These are phyloP conservation scores for Vanessa atalanta DNA, from an alignment of 1,140 invertebrate genomes.

Conservation along the genomic window DNA sequence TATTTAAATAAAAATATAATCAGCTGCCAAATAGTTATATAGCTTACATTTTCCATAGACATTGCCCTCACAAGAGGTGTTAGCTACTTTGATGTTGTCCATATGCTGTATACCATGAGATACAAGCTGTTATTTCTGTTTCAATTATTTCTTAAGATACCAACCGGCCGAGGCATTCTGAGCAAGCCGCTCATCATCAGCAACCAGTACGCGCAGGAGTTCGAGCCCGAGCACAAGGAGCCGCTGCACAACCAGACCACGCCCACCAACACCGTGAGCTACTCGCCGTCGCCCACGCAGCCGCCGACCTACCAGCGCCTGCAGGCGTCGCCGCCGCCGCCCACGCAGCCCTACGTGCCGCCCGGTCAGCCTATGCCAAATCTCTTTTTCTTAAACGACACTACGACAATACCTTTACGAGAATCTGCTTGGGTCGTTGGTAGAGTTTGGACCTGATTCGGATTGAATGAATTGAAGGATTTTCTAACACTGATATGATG, in stretches of 20 bases:
- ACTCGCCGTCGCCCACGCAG: constrained; percentile 54
- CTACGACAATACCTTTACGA: too few relatives aligned
- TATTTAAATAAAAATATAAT: too few relatives aligned
- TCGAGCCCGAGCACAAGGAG: constrained; percentile 70
- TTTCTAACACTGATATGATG: too few relatives aligned
- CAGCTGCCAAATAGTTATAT: too few relatives aligned
- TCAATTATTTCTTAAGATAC: constrained; percentile 50
- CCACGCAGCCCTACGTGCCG: constrained; percentile 66
- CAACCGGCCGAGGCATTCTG: constrained; percentile 62
- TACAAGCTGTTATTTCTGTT: background rate
- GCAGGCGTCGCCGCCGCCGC: constrained; percentile 63
- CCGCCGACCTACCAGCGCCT: constrained; percentile 47
- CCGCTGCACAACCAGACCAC: constrained; percentile 10
- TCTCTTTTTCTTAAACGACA: too few relatives aligned
- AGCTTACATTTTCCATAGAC: too few relatives aligned
- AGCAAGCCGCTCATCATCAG: constrained; percentile 73
- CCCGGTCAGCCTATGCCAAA: constrained; percentile 54
- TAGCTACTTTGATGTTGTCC: too few relatives aligned
- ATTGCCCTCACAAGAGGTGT: too few relatives aligned
- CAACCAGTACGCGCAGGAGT: constrained; percentile 76
- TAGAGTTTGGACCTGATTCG: too few relatives aligned
- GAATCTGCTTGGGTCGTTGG: too few relatives aligned
- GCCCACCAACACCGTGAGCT: constrained; percentile 39
- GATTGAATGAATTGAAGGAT: too few relatives aligned
- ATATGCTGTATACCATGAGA: background rate